A percentile compares a stretch with the other conserved stretches of the same genome.
phyloP scores from a whole-genome alignment of 2,113 vertebrate genomes.

The Emberiza fucata region DNA sequence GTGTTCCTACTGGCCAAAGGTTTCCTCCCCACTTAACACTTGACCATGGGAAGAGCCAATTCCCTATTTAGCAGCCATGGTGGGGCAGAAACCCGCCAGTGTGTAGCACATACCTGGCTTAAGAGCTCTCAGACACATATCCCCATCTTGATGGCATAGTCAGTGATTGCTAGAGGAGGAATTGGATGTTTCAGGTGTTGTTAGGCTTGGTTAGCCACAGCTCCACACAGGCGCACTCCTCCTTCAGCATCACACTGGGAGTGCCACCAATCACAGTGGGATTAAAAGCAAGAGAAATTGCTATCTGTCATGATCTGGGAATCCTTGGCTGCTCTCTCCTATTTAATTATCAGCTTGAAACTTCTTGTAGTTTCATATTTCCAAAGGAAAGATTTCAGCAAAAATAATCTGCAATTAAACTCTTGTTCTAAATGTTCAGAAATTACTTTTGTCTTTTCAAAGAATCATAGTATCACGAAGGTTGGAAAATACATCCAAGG shows the following conservation, averaged over 20 bases:
- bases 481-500: not conserved
- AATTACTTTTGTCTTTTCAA: not conserved
- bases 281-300: not conserved
- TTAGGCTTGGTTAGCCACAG: not conserved
- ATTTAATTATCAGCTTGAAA: not conserved
- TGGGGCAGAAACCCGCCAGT: not conserved
- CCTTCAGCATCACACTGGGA: not conserved
- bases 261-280: not conserved
- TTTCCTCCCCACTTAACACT: not conserved
- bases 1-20: not conserved
- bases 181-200: not conserved
- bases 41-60: not conserved
- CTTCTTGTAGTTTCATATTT: fast-evolving
- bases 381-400: not conserved
- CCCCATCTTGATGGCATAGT: fast-evolving
- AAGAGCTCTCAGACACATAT: not conserved
- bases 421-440: not conserved
- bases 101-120: not conserved
- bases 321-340: not conserved
- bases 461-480: not conserved
- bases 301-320: not conserved
- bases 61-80: not conserved
- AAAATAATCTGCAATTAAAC: not conserved
- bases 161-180: not conserved
- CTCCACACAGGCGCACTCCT: not conserved